Evolutionary conservation across 2,797 vertebrate genomes (phyloP).

Genomic region (Chaetodon trifasciatus): DNA sequence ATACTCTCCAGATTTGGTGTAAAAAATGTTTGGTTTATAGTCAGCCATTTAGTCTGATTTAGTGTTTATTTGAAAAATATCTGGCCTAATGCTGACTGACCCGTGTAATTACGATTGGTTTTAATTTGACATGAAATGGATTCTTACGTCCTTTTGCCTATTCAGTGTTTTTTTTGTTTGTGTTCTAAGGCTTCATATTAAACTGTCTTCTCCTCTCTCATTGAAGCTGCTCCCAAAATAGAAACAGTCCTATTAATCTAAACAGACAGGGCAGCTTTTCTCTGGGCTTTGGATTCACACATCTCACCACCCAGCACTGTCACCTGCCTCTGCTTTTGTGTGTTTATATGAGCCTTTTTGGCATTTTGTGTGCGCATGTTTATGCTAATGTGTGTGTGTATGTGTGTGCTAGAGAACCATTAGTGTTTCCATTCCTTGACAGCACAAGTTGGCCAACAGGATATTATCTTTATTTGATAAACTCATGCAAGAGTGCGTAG

Average conservation of each 20-base stretch:
- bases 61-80: background rate
- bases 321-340: slow-evolving; percentile 48
- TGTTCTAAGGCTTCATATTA: slow-evolving; percentile 16
- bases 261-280: slow-evolving; percentile 56
- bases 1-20: slow-evolving; percentile 8
- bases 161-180: slow-evolving; percentile 14
- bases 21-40: slow-evolving; percentile 37
- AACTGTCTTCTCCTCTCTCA: slow-evolving; percentile 38
- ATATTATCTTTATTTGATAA: slow-evolving; percentile 48
- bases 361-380: background rate
- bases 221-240: slow-evolving; percentile 68
- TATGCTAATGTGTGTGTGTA: background rate
- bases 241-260: slow-evolving; percentile 59
- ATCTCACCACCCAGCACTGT: slow-evolving; percentile 42
- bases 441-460: slow-evolving; percentile 42
- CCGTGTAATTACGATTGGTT: background rate
- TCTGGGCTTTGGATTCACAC: slow-evolving; percentile 53
- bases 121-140: background rate
- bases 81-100: slow-evolving; percentile 30
- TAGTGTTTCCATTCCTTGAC: slow-evolving; percentile 47
- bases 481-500: slow-evolving; percentile 31
- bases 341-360: slow-evolving; percentile 22
- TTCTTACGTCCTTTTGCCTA: background rate
- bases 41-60: slow-evolving; percentile 48
- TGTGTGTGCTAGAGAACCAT: slow-evolving; percentile 7